phyloP scores from a whole-genome alignment of 1,140 invertebrate genomes.

The Pseudomyrmex pallidus region DNA sequence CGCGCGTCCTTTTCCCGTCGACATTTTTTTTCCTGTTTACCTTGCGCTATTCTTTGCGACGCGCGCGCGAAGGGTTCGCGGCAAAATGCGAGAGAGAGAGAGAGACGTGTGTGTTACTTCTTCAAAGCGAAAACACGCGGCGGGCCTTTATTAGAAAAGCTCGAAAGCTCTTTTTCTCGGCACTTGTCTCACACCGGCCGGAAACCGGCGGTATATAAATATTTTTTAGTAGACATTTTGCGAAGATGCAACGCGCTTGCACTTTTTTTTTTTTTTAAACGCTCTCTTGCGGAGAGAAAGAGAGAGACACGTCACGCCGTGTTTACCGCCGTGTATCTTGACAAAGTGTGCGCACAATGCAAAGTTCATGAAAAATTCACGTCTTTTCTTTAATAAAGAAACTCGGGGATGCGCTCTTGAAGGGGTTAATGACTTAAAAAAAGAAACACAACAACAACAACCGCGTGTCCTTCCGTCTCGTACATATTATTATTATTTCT shows the following conservation, averaged over 20 bases:
- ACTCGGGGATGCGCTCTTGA: neutral
- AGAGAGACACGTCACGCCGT: no score
- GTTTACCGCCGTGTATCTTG: neutral
- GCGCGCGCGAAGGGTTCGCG: neutral
- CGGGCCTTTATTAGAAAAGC: no score
- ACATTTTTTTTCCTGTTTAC: constrained; percentile 12
- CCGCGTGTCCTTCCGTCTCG: neutral
- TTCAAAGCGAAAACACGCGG: neutral
- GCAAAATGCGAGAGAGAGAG: neutral
- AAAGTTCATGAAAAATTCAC: constrained; percentile 26
- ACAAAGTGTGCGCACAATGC: neutral
- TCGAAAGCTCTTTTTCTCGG: no score
- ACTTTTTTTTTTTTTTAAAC: no score
- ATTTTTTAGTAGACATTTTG: neutral
- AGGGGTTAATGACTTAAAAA: constrained; percentile 16
- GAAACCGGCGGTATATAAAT: no score
- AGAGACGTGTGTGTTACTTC: neutral
- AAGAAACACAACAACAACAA: neutral
- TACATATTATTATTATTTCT: neutral
- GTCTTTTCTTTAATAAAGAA: constrained; percentile 26
- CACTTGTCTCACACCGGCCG: no score
- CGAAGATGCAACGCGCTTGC: neutral
- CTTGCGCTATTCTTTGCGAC: constrained; percentile 27
- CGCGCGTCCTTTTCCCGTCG: neutral
- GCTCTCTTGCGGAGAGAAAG: no score